phyloP scores from a whole-genome alignment of 2,797 vertebrate species.

The Spinus pinus region DNA sequence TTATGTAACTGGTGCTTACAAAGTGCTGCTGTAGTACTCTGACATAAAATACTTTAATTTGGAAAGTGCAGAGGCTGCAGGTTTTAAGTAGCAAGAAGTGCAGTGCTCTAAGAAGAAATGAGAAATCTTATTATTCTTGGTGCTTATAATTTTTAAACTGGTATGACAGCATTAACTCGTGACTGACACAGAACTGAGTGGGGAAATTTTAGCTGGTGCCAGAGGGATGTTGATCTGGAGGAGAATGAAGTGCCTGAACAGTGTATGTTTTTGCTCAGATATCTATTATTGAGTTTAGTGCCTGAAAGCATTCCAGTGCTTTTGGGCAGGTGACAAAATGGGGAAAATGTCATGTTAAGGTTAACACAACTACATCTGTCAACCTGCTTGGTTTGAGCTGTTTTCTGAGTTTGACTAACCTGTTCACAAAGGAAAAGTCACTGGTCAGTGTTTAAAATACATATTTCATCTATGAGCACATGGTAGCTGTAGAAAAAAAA shows the following conservation, averaged over 20 bases:
- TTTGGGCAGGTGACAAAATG: not conserved
- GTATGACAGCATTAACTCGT: not conserved
- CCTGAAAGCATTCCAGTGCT: not conserved
- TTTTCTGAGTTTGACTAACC: not conserved
- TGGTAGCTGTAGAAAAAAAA: not conserved
- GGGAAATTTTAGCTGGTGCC: not conserved
- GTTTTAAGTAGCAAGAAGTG: not conserved
- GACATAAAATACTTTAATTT: not conserved
- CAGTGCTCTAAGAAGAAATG: not conserved
- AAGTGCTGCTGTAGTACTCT: not conserved
- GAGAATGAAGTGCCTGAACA: not conserved
- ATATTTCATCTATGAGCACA: not conserved
- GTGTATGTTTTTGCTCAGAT: not conserved
- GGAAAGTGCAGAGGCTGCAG: not conserved
- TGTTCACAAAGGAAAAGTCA: not conserved
- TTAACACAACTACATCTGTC: not conserved
- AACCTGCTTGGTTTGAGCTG: not conserved
- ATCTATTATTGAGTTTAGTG: not conserved
- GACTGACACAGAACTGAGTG: not conserved
- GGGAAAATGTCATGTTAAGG: not conserved
- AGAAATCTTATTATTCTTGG: not conserved
- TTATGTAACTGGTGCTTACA: not conserved
- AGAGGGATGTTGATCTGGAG: not conserved
- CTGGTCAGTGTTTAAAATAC: not conserved
- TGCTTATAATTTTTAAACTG: not conserved